Conservation (phyloP, 30 jellyfish, hydroid and myxozoan genomes). For the Pelagia noctiluca region DNA sequence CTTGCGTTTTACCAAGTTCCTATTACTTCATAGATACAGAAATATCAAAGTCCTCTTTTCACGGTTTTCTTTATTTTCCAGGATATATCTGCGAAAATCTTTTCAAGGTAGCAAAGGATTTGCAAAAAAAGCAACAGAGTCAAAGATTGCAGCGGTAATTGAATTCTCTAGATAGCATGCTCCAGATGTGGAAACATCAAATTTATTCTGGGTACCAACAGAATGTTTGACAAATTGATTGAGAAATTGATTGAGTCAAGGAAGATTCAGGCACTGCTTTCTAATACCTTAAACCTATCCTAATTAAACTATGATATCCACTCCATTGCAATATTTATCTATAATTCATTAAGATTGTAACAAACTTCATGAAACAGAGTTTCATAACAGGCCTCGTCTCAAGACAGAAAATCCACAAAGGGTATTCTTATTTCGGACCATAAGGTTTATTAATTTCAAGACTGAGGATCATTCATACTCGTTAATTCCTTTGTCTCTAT, state of each 20-base stretch:
- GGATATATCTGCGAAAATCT: conserved; percentile 20
- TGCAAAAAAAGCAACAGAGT: conserved; percentile 22
- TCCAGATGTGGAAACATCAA: too few relatives aligned
- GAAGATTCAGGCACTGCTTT: neutral
- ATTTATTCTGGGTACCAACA: neutral
- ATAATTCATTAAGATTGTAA: too few relatives aligned
- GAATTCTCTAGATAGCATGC: neutral
- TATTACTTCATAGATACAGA: too few relatives aligned
- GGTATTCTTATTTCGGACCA: neutral
- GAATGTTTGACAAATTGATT: neutral
- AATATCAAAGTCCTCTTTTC: neutral
- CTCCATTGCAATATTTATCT: too few relatives aligned
- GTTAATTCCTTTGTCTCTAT: too few relatives aligned
- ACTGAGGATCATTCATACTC: neutral
- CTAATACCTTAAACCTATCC: neutral
- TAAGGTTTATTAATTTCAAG: neutral
- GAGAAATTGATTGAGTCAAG: neutral
- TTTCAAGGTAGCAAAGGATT: conserved; percentile 63
- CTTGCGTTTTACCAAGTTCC: neutral
- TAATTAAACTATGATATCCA: too few relatives aligned
- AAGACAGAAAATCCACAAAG: too few relatives aligned
- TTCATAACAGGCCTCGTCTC: too few relatives aligned
- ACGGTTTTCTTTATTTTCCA: neutral
- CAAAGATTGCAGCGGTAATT: neutral
- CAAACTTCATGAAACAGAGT: too few relatives aligned